Evolutionary conservation across 2,888 invertebrate species (phyloP).

Genomic region (Lypha dubia): DNA sequence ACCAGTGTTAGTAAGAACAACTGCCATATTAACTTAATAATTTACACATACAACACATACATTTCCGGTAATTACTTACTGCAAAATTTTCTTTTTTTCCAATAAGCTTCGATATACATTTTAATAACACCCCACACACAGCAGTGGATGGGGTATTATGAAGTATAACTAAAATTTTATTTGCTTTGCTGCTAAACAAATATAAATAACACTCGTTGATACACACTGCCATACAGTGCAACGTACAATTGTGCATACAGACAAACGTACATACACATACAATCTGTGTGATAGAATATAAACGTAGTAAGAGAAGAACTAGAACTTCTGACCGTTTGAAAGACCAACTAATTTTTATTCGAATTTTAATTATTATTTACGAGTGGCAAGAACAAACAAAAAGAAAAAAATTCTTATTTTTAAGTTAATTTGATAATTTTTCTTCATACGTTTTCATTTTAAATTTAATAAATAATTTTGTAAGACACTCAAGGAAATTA

Average conservation of each 20-base stretch:
- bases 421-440: constrained; percentile 65
- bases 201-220: not conserved
- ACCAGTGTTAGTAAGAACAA: not conserved
- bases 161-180: not conserved
- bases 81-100: not conserved
- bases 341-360: constrained; percentile 63
- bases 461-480: constrained; percentile 27
- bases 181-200: constrained; percentile 25
- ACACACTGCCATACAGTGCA: not conserved
- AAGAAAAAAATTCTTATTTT: constrained; percentile 53
- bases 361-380: constrained; percentile 71
- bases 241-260: not conserved
- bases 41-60: not conserved
- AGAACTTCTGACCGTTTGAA: not conserved
- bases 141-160: not conserved
- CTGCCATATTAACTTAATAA: constrained; percentile 4
- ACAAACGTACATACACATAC: not conserved
- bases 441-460: constrained; percentile 30
- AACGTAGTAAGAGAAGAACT: not conserved
- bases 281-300: not conserved
- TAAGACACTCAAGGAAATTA: constrained; percentile 41
- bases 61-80: constrained; percentile 16
- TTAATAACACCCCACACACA: constrained; percentile 14
- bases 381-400: constrained; percentile 41
- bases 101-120: constrained; percentile 9